Conservation (phyloP, 2,888 invertebrate species). For the Baccha elongata region DNA sequence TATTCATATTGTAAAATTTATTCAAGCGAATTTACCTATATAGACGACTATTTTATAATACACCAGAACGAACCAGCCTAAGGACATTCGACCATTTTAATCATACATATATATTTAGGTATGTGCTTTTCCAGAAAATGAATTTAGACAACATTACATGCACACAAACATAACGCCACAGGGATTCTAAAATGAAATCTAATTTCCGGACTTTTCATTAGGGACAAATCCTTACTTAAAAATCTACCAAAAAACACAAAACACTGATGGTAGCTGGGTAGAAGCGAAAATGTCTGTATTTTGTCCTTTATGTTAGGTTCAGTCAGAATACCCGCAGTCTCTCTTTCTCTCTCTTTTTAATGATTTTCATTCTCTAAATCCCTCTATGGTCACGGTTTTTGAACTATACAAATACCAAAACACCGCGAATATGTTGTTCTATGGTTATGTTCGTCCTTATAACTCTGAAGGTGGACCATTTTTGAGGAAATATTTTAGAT, state of each 20-base stretch:
- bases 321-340: neutral
- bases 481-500: neutral
- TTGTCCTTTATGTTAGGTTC: neutral
- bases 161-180: conserved; percentile 28
- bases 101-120: neutral
- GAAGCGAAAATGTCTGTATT: neutral
- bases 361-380: conserved; percentile 10
- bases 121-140: conserved; percentile 42
- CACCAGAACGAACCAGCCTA: too few relatives aligned
- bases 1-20: conserved; percentile 36
- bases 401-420: conserved; percentile 34
- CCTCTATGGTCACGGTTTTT: conserved; percentile 35
- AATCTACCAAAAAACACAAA: conserved; percentile 6
- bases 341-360: neutral
- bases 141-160: conserved; percentile 51
- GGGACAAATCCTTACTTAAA: conserved; percentile 51
- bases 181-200: conserved; percentile 66
- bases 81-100: conserved; percentile 38
- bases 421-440: conserved; percentile 13
- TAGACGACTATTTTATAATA: conserved; percentile 39
- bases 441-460: neutral
- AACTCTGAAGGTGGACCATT: neutral
- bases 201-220: conserved; percentile 70
- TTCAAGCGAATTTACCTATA: conserved; percentile 3
- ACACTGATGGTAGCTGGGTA: neutral